A percentile compares a stretch with the other conserved stretches of the same genome.
These are phyloP conservation scores for Odontamblyopus rebecca DNA, from an alignment of 2,797 vertebrate genomes.

Conservation along the genomic window DNA sequence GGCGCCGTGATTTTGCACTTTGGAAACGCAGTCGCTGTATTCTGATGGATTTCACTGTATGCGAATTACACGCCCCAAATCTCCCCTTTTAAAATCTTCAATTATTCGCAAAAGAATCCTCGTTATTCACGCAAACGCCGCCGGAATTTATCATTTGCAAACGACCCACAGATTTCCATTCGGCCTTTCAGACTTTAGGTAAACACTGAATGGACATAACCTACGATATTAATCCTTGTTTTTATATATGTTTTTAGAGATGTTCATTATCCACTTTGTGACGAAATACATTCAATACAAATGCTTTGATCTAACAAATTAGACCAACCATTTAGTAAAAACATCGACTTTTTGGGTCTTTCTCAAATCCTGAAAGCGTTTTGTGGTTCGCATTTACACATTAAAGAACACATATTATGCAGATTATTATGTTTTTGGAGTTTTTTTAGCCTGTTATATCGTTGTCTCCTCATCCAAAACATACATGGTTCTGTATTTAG, in stretches of 20 bases:
- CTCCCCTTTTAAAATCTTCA: background rate
- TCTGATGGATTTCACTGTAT: conserved; percentile 4
- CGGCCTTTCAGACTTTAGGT: background rate
- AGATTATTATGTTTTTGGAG: too few relatives aligned
- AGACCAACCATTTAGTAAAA: conserved; percentile 4
- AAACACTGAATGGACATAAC: too few relatives aligned
- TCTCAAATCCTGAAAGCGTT: too few relatives aligned
- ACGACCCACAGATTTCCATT: background rate
- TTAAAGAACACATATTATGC: too few relatives aligned
- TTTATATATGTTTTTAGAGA: background rate
- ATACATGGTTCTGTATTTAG: too few relatives aligned
- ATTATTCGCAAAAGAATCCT: background rate
- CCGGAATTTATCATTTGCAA: background rate
- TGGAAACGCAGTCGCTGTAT: background rate
- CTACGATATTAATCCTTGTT: too few relatives aligned
- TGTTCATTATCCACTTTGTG: background rate
- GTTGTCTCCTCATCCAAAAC: too few relatives aligned
- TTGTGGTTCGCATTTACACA: too few relatives aligned
- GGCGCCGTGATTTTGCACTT: background rate
- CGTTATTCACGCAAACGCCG: conserved; percentile 14
- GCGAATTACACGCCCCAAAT: conserved; percentile 17
- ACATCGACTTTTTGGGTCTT: background rate
- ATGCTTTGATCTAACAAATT: background rate
- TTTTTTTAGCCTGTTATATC: too few relatives aligned
- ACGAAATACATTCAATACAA: background rate